These are phyloP conservation scores for Channa maculata DNA, from an alignment of 2,113 vertebrate species.

Conservation along the genomic window DNA sequence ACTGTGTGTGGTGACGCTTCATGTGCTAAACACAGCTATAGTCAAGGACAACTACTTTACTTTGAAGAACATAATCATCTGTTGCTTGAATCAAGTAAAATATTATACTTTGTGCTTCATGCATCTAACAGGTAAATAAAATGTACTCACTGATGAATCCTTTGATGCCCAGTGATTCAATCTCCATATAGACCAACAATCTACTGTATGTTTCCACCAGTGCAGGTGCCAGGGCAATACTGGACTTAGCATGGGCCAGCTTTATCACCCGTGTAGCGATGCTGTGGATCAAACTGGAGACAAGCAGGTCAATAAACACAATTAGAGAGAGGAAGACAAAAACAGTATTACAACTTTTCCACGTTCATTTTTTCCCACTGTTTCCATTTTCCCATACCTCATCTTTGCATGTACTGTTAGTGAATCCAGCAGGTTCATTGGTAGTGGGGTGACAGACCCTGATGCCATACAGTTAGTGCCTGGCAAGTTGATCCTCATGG, in stretches of 20 bases:
- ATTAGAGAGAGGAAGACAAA: background rate
- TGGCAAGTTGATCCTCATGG: slow-evolving; percentile 91
- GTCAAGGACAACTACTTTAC: background rate
- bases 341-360: rapidly evolving
- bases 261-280: slow-evolving; percentile 99
- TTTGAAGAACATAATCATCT: background rate
- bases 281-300: slow-evolving; percentile 94
- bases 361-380: too few species aligned
- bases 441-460: slow-evolving; percentile 92
- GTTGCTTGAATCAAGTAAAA: background rate
- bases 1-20: too few species aligned
- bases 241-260: slow-evolving; percentile 96
- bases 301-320: background rate
- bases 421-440: slow-evolving; percentile 98
- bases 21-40: background rate
- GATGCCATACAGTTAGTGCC: slow-evolving; percentile 95
- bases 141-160: slow-evolving; percentile 96
- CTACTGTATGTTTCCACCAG: slow-evolving; percentile 98
- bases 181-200: slow-evolving; percentile 99
- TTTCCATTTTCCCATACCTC: slow-evolving; percentile 84
- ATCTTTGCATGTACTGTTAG: slow-evolving; percentile 99
- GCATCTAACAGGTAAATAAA: background rate
- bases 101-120: background rate
- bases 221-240: slow-evolving; percentile 93
- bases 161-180: slow-evolving; percentile 98